Conservation (phyloP, 2,888 invertebrate genomes). For the Aquatica leii region DNA sequence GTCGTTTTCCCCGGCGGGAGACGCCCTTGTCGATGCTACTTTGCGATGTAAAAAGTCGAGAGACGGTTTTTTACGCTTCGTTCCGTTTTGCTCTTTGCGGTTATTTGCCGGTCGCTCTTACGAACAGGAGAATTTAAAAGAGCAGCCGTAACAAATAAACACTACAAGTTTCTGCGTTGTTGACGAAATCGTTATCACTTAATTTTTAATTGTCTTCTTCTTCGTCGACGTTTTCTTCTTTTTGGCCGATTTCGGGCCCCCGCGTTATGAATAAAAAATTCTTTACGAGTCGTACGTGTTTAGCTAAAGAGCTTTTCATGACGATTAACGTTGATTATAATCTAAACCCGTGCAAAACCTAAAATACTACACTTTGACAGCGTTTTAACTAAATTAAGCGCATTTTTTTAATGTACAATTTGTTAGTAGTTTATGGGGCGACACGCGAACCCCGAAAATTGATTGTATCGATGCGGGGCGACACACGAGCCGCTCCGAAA, state of each 20-base stretch:
- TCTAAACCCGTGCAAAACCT: too few relatives aligned
- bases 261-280: too few relatives aligned
- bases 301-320: too few relatives aligned
- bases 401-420: too few relatives aligned
- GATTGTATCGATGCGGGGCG: slow-evolving; percentile 28
- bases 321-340: too few relatives aligned
- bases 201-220: slow-evolving; percentile 17
- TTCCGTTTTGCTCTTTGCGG: slow-evolving; percentile 39
- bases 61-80: slow-evolving; percentile 37
- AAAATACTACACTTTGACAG: too few relatives aligned
- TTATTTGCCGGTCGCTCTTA: slow-evolving; percentile 36
- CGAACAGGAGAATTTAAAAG: slow-evolving; percentile 29
- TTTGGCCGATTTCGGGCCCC: too few relatives aligned
- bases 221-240: too few relatives aligned
- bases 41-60: slow-evolving; percentile 41
- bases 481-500: slow-evolving; percentile 14
- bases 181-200: slow-evolving; percentile 29
- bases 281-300: too few relatives aligned
- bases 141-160: slow-evolving; percentile 27
- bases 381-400: too few relatives aligned
- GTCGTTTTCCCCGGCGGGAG: slow-evolving; percentile 44
- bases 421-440: too few relatives aligned
- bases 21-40: slow-evolving; percentile 43
- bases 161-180: slow-evolving; percentile 7
- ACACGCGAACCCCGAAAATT: slow-evolving; percentile 16